phyloP scores from a whole-genome alignment of 2,888 invertebrate species.

The Fragum fragum region DNA sequence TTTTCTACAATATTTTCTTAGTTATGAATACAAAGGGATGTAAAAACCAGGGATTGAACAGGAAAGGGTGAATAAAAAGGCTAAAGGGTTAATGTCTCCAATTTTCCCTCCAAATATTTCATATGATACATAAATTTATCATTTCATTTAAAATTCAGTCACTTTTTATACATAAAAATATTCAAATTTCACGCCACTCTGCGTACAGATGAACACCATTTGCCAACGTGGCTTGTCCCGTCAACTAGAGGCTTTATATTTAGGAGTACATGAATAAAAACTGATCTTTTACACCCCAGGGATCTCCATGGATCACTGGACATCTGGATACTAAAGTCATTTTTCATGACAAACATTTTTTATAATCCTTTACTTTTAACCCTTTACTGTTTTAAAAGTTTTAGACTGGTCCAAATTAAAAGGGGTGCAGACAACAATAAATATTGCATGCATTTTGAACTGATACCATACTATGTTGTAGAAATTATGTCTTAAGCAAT shows the following conservation, averaged over 20 bases:
- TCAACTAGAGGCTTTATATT: conserved; percentile 5
- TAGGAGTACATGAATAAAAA: conserved; percentile 18
- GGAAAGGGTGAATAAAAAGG: too few relatives aligned
- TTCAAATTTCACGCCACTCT: conserved; percentile 38
- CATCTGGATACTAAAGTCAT: conserved; percentile 1
- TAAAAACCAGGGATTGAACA: too few relatives aligned
- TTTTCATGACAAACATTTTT: conserved; percentile 1
- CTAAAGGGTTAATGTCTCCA: neutral
- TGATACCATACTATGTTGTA: too few relatives aligned
- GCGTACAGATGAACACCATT: conserved; percentile 13
- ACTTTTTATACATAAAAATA: conserved; percentile 14
- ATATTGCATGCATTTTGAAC: too few relatives aligned
- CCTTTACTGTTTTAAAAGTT: neutral
- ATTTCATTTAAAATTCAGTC: conserved; percentile 38
- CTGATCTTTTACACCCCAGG: conserved; percentile 18
- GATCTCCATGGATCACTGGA: conserved; percentile 10
- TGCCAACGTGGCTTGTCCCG: conserved; percentile 16
- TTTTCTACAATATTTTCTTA: too few relatives aligned
- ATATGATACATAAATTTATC: conserved; percentile 32
- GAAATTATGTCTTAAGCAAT: too few relatives aligned
- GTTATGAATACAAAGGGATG: too few relatives aligned
- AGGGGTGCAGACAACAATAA: too few relatives aligned
- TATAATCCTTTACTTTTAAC: neutral
- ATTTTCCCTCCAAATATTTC: conserved; percentile 33
- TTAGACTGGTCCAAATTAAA: neutral